These are phyloP conservation scores for Passer domesticus DNA, from an alignment of 2,113 vertebrate species.

Conservation along the genomic window DNA sequence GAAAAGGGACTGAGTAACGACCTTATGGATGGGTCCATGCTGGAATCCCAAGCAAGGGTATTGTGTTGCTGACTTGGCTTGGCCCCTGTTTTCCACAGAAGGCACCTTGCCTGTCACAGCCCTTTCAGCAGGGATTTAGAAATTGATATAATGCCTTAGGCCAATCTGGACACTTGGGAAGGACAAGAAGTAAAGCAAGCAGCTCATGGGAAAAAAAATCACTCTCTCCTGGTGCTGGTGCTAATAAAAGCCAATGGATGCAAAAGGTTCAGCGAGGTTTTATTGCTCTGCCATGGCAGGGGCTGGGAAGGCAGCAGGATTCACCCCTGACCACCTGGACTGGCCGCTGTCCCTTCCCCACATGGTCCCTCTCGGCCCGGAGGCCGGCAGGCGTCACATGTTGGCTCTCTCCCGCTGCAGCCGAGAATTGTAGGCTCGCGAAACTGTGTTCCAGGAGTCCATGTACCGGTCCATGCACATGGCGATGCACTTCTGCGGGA, in stretches of 20 bases:
- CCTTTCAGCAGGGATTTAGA: background rate
- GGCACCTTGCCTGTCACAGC: background rate
- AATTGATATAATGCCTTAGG: background rate
- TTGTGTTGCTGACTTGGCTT: background rate
- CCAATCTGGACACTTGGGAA: background rate
- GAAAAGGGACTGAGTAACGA: background rate
- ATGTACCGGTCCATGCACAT: constrained; percentile 99
- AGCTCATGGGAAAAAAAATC: background rate
- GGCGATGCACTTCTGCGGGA: constrained; percentile 91
- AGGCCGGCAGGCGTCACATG: constrained; percentile 71
- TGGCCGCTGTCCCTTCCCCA: background rate
- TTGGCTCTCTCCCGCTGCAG: constrained; percentile 92
- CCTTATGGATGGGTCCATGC: background rate
- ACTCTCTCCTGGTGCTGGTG: background rate
- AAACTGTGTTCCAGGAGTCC: constrained; percentile 97
- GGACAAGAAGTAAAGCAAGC: background rate
- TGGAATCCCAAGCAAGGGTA: background rate
- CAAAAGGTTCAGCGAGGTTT: constrained; percentile 40
- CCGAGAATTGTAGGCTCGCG: constrained; percentile 91
- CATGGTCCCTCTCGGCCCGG: background rate
- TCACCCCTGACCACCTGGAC: background rate
- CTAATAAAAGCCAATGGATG: constrained; percentile 31
- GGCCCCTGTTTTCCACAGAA: background rate
- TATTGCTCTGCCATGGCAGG: constrained; percentile 36
- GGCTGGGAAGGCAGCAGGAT: background rate